These are phyloP conservation scores for Torymus texanus DNA, from an alignment of 2,888 invertebrate genomes.

Conservation along the genomic window DNA sequence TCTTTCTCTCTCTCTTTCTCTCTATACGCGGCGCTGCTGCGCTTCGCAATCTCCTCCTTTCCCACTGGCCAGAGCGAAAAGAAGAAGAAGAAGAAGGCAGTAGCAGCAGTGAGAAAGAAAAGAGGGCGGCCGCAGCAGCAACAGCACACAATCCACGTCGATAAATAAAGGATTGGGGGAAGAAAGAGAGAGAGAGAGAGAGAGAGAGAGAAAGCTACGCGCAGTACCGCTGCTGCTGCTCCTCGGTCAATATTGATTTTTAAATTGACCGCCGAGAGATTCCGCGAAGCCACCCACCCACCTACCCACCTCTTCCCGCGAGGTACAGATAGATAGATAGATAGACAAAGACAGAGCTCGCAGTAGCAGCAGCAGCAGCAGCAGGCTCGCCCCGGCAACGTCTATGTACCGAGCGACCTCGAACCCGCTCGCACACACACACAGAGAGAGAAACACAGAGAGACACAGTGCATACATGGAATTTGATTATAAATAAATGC, in stretches of 20 bases:
- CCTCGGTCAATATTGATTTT: slow-evolving; percentile 75
- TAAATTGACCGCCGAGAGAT: slow-evolving; percentile 74
- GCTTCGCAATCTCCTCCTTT: too few species aligned
- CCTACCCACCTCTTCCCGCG: neutral
- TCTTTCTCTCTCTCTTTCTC: too few species aligned
- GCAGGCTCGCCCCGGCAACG: too few species aligned
- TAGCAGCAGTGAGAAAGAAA: neutral
- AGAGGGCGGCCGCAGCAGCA: neutral
- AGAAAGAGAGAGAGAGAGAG: neutral
- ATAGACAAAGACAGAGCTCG: neutral
- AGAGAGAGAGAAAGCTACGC: slow-evolving; percentile 5
- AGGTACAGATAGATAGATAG: neutral
- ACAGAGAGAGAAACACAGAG: neutral
- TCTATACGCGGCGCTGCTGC: neutral
- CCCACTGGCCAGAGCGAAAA: slow-evolving; percentile 4
- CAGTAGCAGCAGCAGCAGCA: slow-evolving; percentile 5
- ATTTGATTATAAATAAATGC: slow-evolving; percentile 75
- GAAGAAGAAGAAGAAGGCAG: slow-evolving; percentile 1
- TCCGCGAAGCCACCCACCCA: slow-evolving; percentile 62
- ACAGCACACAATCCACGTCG: slow-evolving; percentile 59
- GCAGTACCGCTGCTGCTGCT: neutral
- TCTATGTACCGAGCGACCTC: too few species aligned
- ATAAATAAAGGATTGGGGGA: slow-evolving; percentile 57
- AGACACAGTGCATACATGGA: slow-evolving; percentile 59
- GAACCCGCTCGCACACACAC: neutral